Conservation (phyloP, 2,888 invertebrate genomes). For the Teleiodes luculella region DNA sequence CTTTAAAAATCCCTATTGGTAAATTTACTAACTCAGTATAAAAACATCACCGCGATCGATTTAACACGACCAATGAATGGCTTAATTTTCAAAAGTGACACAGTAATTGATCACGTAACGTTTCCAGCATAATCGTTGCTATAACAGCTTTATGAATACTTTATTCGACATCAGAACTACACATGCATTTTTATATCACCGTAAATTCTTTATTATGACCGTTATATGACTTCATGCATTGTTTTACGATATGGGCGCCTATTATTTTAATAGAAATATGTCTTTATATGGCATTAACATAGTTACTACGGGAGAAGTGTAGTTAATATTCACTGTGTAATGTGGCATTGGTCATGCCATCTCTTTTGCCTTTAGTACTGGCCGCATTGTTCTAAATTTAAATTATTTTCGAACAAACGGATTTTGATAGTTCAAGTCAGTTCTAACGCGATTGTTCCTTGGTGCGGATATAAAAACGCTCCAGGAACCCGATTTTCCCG, state of each 20-base stretch:
- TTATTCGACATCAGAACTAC: conserved; percentile 9
- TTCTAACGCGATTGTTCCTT: no score
- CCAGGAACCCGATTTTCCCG: no score
- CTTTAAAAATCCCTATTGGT: not conserved
- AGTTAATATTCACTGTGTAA: not conserved
- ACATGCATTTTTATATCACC: conserved; percentile 4
- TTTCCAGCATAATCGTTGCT: not conserved
- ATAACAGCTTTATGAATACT: conserved; percentile 13
- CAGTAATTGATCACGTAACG: not conserved
- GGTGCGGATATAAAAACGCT: no score
- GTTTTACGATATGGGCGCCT: conserved; percentile 2
- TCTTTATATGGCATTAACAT: not conserved
- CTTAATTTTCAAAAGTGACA: conserved; percentile 1
- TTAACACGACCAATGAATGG: not conserved
- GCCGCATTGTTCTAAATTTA: no score
- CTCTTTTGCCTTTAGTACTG: no score
- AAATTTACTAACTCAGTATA: no score
- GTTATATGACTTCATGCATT: conserved; percentile 3
- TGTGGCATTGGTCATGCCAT: no score
- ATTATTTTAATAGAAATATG: not conserved
- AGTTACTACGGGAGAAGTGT: not conserved
- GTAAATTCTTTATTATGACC: conserved; percentile 1
- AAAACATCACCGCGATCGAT: no score
- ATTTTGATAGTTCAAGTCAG: no score
- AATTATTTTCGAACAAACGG: no score